Base-by-base conservation (phyloP, 2,797 vertebrate species). In the Onychomys torridus region DNA sequence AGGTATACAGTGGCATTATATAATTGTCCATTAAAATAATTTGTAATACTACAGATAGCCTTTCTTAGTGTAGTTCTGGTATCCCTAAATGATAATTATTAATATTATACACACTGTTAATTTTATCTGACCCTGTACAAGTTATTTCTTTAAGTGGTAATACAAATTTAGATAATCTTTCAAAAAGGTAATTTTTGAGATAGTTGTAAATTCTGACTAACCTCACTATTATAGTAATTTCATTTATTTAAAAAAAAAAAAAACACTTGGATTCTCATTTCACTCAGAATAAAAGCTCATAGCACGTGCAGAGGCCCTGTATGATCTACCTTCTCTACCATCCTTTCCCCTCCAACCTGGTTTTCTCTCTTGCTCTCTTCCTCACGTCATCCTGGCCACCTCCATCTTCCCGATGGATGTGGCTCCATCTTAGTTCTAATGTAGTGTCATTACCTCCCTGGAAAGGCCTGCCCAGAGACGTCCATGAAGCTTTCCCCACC, bases 81-180 rank as follows among this genome's bases (percentile, higher is more conserved):
- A 76, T 63, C 46, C 55, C 6, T 82, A 93, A 90, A 90, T 93
- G 37, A 57, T 84, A 71, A 49, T 67, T 85, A 82, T 73, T 61
- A 89, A 95, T 73, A 85, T 65, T 93, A 84, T 13, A 37, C 14
- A 32, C 57, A n/a, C 16, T 73, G 32, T 75, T 82, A 93, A 90
- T 82, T 96, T 85, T 29, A 96, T 91, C 87, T 97, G 96, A 25
- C 65, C 49, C 27, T 49, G 19, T 83, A 40, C 67, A 86, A 92
- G 16, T 65, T 85, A 82, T 83, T 96, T 94, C 23, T 94, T 95
- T 91, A 84, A 88, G 59, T 79, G 87, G 25, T 65, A 65, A 87
- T 90, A 93, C 57, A 96, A 91, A 75, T 89, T 40, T 93, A 43
- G 46, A 52, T 88, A 76, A 43, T 71, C 25, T 73, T 90, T 96